Evolutionary conservation across 2,888 invertebrate genomes (phyloP).

Genomic region (Habroteleia sp.): DNA sequence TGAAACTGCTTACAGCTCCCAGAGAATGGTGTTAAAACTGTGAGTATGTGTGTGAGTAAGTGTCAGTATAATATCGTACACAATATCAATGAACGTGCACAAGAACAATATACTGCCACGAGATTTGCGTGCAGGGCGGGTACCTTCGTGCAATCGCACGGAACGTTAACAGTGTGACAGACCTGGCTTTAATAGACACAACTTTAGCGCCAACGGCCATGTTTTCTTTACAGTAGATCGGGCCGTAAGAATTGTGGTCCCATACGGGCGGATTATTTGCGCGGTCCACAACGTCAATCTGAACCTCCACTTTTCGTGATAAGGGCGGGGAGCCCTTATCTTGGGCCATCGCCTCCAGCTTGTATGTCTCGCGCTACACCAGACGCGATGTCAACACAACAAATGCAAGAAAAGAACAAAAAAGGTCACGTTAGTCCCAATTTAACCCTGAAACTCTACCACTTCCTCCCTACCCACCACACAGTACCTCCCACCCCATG

Average conservation of each 20-base stretch:
- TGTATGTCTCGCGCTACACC: conserved; percentile 96
- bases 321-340: conserved; percentile 98
- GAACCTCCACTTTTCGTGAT: conserved; percentile 98
- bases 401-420: conserved; percentile 85
- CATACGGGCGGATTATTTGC: conserved; percentile 98
- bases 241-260: conserved; percentile 98
- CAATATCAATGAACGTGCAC: conserved; percentile 81
- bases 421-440: conserved; percentile 85
- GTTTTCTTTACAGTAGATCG: conserved; percentile 98
- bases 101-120: conserved; percentile 81
- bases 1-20: conserved; percentile 56
- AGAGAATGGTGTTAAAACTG: conserved; percentile 60
- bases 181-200: conserved; percentile 99
- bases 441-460: conserved; percentile 31
- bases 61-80: conserved; percentile 76
- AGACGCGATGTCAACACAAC: conserved; percentile 67
- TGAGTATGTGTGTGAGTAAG: conserved; percentile 40
- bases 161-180: conserved; percentile 84
- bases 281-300: conserved; percentile 98
- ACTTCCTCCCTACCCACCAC: conserved; percentile 11
- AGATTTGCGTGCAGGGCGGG: conserved; percentile 81
- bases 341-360: conserved; percentile 98
- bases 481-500: neutral
- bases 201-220: conserved; percentile 98
- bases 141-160: conserved; percentile 79